Evolutionary conservation across 1,140 invertebrate genomes (phyloP), one percentile per base, ranked within the genome.

Genomic region (Drosophila nebulosa): DNA sequence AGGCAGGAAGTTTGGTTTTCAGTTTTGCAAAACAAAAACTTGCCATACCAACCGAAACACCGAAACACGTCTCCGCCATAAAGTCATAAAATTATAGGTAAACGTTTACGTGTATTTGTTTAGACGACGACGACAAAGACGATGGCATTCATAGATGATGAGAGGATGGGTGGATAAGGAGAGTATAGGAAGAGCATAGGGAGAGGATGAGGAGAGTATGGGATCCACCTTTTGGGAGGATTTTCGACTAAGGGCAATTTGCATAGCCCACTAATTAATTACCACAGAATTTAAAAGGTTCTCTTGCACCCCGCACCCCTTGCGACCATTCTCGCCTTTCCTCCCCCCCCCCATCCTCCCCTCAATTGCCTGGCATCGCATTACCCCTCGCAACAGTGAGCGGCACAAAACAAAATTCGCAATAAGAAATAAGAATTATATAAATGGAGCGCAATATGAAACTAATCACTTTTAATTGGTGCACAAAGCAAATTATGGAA

Each of bases 71-170:
- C 56, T 39, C 42, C 60, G 53, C 75, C 78, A 67, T 70, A 83
- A 86, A 88, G 83, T 88, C 83, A 86, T 88, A 88, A 86, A 86
- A 88, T 86, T 86, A 86, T 88, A 86, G 83, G 83, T 83, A 88
- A 86, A 83, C 83, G 83, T 80, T 88, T 86, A 86, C 83, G 83
- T 86, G 83, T 79, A 83, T 81, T 64, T 75, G 67, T 74, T 30
- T 46, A 46, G 16, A 46, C 39, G 16, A 46, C 39, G 7, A 46
- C 39, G 39, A 46, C 39, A 10, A 59, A 2, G 10, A 65, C 58
- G 53, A 59, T 1, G 30, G 26, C 53, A 22, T n/a, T 30, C 1
- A n/a, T 14, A 16, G 53, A 39, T 39, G 39, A 46, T 5, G 55
- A 57, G 55, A n/a, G n/a, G n/a, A n/a, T n/a, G n/a, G n/a, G n/a